Conservation (phyloP, 2,888 invertebrate species). For the Tetheella fluctuosa region DNA sequence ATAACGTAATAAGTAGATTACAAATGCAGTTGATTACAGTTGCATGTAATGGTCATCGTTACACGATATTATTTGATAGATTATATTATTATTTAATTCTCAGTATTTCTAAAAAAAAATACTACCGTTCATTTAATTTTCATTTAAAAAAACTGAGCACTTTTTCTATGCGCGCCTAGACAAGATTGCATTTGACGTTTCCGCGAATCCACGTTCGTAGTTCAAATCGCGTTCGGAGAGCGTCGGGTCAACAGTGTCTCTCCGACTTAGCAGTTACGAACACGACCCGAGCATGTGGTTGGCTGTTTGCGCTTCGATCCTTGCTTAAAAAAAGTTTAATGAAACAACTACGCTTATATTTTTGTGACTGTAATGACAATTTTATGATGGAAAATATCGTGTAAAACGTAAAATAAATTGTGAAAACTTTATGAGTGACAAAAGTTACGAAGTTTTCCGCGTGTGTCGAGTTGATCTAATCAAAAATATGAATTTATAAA, state of each 20-base stretch:
- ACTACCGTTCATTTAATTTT: neutral
- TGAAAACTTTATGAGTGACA: neutral
- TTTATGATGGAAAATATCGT: neutral
- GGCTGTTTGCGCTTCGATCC: conserved; percentile 11
- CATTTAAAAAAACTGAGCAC: neutral
- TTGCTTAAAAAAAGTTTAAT: neutral
- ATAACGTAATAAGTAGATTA: no score
- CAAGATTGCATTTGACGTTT: conserved; percentile 35
- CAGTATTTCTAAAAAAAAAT: neutral
- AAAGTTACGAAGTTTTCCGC: neutral
- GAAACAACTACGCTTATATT: neutral
- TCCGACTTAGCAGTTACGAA: conserved; percentile 37
- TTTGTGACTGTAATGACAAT: neutral
- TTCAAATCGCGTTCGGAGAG: conserved; percentile 48
- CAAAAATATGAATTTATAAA: no score
- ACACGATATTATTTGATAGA: no score
- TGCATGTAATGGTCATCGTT: no score
- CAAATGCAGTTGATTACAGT: no score
- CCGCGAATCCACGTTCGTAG: conserved; percentile 45
- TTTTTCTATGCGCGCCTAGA: conserved; percentile 14
- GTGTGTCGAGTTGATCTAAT: neutral
- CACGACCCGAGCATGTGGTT: conserved; percentile 32
- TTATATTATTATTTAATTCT: neutral
- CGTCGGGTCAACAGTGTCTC: conserved; percentile 49
- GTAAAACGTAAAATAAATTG: neutral